phyloP scores from a whole-genome alignment of 2,888 invertebrate genomes.

The Zelleria hepariella region DNA sequence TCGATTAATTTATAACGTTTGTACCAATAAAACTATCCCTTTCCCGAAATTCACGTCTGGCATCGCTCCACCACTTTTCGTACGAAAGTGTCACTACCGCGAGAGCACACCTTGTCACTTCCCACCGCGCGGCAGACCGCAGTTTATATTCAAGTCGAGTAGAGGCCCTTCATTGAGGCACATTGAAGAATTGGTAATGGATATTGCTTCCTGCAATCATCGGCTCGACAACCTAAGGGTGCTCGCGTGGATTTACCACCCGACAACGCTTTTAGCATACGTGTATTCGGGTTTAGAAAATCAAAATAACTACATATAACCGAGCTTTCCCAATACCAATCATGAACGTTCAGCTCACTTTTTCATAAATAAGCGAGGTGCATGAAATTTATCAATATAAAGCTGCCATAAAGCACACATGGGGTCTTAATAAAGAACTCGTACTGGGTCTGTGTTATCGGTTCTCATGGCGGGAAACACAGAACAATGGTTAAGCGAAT shows the following conservation, averaged over 20 bases:
- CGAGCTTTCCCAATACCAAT: neutral
- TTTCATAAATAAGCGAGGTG: neutral
- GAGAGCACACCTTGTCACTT: neutral
- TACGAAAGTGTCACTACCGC: neutral
- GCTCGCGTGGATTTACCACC: neutral
- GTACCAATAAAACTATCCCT: too few relatives aligned
- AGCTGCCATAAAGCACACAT: constrained; percentile 22
- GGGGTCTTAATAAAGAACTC: constrained; percentile 12
- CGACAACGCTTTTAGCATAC: neutral
- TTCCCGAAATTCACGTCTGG: too few relatives aligned
- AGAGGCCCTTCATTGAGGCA: constrained; percentile 28
- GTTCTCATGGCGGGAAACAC: neutral
- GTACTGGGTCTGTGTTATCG: neutral
- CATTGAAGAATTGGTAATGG: constrained; percentile 46
- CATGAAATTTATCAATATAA: constrained; percentile 18
- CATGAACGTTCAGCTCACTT: neutral
- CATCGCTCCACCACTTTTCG: too few relatives aligned
- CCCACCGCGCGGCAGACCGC: constrained; percentile 20
- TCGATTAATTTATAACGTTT: too few relatives aligned
- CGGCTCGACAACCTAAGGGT: neutral
- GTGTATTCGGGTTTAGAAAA: neutral
- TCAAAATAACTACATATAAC: neutral
- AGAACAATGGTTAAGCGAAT: neutral
- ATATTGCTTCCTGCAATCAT: constrained; percentile 20
- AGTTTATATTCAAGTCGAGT: constrained; percentile 50